phyloP scores from a whole-genome alignment of 2,797 vertebrate species.

The Sebastes diaconus region DNA sequence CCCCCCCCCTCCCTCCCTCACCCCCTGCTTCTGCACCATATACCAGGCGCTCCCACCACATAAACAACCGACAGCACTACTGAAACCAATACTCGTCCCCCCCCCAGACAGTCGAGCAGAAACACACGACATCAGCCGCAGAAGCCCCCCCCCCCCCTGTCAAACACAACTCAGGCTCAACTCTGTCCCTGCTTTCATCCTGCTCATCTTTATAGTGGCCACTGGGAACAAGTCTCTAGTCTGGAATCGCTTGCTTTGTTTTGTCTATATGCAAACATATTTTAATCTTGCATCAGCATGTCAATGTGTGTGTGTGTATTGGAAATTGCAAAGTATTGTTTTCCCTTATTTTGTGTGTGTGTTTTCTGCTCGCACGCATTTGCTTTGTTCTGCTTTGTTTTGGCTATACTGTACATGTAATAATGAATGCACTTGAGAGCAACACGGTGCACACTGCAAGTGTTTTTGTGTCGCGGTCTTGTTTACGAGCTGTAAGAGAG shows the following conservation, averaged over 20 bases:
- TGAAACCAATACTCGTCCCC: slow-evolving; percentile 54
- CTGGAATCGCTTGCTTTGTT: slow-evolving; percentile 31
- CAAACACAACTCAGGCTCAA: slow-evolving; percentile 62
- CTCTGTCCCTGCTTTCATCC: slow-evolving; percentile 60
- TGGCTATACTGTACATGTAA: slow-evolving; percentile 32
- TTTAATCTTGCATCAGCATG: slow-evolving; percentile 48
- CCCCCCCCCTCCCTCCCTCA: not conserved
- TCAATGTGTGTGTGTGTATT: slow-evolving; percentile 2
- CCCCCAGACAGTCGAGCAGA: slow-evolving; percentile 43
- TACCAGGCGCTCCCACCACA: slow-evolving; percentile 42
- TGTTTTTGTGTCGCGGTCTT: slow-evolving; percentile 72
- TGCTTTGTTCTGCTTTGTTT: slow-evolving; percentile 43
- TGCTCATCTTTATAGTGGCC: slow-evolving; percentile 30
- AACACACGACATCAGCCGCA: slow-evolving; percentile 11
- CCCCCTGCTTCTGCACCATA: slow-evolving; percentile 42
- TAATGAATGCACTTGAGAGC: slow-evolving; percentile 59
- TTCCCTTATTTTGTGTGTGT: not conserved
- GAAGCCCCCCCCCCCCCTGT: slow-evolving; percentile 1
- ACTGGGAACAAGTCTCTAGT: slow-evolving; percentile 29
- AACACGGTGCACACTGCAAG: slow-evolving; percentile 53
- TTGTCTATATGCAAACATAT: slow-evolving; percentile 58
- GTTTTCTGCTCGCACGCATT: slow-evolving; percentile 5
- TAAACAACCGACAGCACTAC: slow-evolving; percentile 63
- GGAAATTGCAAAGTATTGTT: slow-evolving; percentile 28
- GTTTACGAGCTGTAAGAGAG: slow-evolving; percentile 76